A percentile compares a stretch with the other conserved stretches of the same genome.
phyloP scores from a whole-genome alignment of 2,888 invertebrate genomes.

The Amiota mariae region DNA sequence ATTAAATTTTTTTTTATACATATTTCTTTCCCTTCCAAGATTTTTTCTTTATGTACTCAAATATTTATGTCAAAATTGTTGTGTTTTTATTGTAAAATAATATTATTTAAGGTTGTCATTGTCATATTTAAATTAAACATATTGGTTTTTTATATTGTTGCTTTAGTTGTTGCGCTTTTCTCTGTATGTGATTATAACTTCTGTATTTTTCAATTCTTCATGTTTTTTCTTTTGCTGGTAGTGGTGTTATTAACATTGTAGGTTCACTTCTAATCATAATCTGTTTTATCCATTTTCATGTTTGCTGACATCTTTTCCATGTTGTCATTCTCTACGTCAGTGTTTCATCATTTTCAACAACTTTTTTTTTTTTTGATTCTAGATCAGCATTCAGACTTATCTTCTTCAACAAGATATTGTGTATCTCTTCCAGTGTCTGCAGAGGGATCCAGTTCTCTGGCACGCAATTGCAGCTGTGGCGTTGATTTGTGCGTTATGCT shows the following conservation, averaged over 20 bases:
- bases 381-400: conserved; percentile 79
- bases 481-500: conserved; percentile 87
- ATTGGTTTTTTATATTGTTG: conserved; percentile 43
- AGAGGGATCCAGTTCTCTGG: conserved; percentile 86
- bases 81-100: neutral
- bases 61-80: conserved; percentile 43
- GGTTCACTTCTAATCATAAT: too few relatives aligned
- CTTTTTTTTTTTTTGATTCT: conserved; percentile 58
- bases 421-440: conserved; percentile 94
- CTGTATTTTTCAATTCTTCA: neutral
- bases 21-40: conserved; percentile 38
- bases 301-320: too few relatives aligned
- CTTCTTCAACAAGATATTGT: conserved; percentile 91
- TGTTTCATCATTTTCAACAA: conserved; percentile 18
- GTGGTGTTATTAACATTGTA: neutral
- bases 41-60: conserved; percentile 46
- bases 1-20: conserved; percentile 43
- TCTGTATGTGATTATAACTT: neutral
- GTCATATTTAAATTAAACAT: conserved; percentile 46
- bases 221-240: neutral
- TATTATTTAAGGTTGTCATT: conserved; percentile 31
- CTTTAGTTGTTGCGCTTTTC: conserved; percentile 26
- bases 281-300: too few relatives aligned
- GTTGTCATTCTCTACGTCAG: neutral
- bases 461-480: conserved; percentile 82